These are phyloP conservation scores for Lasioglossum vierecki DNA, from an alignment of 2,888 invertebrate species.

Conservation along the genomic window DNA sequence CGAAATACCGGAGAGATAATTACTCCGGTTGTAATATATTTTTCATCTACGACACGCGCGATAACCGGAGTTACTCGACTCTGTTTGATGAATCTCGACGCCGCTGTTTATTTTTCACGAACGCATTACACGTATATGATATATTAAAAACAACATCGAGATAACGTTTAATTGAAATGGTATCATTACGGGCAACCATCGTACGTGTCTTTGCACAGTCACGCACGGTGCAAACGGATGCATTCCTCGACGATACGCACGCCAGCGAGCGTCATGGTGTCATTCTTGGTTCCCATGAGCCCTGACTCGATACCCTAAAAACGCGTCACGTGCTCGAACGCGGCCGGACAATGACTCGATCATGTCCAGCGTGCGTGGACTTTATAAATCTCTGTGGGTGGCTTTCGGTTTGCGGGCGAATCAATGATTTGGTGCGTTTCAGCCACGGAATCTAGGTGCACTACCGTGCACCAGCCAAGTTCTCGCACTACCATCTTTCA, in stretches of 20 bases:
- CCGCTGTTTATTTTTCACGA: not conserved
- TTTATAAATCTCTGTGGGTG: slow-evolving; percentile 47
- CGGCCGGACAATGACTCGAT: slow-evolving; percentile 48
- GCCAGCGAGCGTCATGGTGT: slow-evolving; percentile 6
- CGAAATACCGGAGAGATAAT: not conserved
- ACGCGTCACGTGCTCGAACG: slow-evolving; percentile 49
- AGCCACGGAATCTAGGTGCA: not conserved
- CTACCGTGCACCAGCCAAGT: no score
- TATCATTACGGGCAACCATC: not conserved
- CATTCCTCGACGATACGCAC: slow-evolving; percentile 31
- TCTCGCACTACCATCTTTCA: no score
- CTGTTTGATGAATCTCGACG: not conserved
- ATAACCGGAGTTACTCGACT: not conserved
- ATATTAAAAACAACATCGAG: not conserved
- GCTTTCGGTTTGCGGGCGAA: not conserved
- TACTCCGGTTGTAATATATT: not conserved
- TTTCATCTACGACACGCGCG: not conserved
- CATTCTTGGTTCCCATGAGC: slow-evolving; percentile 10
- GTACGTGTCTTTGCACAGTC: slow-evolving; percentile 29
- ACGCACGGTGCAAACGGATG: slow-evolving; percentile 40
- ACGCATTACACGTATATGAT: not conserved
- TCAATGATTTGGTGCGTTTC: not conserved
- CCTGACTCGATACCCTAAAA: slow-evolving; percentile 32
- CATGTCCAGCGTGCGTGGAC: slow-evolving; percentile 38
- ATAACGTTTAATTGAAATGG: slow-evolving; percentile 14